A percentile compares a stretch with the other conserved stretches of the same genome.
These are phyloP conservation scores for Dromaius novaehollandiae DNA, from an alignment of 2,113 vertebrate species.

Conservation along the genomic window DNA sequence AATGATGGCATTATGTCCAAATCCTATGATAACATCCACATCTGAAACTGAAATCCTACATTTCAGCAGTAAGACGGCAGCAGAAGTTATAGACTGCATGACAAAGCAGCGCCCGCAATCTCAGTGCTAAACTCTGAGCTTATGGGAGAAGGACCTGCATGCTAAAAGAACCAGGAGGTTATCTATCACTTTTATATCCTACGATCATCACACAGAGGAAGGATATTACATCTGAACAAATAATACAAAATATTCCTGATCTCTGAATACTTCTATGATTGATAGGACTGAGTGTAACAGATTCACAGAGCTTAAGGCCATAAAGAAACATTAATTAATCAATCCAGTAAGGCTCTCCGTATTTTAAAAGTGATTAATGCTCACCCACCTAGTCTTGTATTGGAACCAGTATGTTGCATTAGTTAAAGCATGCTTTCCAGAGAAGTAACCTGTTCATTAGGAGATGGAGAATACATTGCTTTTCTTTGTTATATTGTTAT, in stretches of 20 bases:
- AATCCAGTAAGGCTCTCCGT: background rate
- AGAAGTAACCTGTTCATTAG: background rate
- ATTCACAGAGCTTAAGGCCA: background rate
- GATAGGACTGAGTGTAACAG: background rate
- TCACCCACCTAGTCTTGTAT: background rate
- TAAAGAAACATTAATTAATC: background rate
- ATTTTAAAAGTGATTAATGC: background rate
- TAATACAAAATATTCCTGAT: background rate
- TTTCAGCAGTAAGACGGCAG: background rate
- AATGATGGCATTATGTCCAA: conserved; percentile 20
- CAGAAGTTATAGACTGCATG: background rate
- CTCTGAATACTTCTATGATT: background rate
- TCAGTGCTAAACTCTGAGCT: background rate
- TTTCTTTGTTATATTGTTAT: background rate
- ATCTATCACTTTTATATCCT: conserved; percentile 8
- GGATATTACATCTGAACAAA: conserved; percentile 6
- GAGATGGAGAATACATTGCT: background rate
- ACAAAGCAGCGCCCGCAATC: background rate
- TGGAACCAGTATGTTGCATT: background rate
- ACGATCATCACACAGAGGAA: background rate
- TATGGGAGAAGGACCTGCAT: background rate
- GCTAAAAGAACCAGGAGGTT: background rate
- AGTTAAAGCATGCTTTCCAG: background rate
- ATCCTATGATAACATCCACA: background rate
- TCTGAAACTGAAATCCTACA: conserved; percentile 13